These are phyloP conservation scores for Bombus vancouverensis DNA, from an alignment of 1,140 invertebrate species.

Conservation along the genomic window DNA sequence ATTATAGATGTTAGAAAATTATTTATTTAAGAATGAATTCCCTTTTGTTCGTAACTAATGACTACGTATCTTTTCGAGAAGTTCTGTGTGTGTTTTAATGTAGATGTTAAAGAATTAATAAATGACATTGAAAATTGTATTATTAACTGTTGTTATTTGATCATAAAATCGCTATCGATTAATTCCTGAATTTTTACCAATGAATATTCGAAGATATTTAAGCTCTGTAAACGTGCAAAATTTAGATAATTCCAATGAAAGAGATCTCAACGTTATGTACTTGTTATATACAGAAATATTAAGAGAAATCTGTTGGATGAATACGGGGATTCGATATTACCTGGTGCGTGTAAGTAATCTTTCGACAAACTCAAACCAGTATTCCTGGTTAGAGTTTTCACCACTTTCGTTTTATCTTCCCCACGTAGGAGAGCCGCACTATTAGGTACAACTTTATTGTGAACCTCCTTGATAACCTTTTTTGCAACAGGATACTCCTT, in stretches of 20 bases:
- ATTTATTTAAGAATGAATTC: neutral
- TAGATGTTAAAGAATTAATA: neutral
- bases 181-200: neutral
- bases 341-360: constrained; percentile 18
- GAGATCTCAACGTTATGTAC: neutral
- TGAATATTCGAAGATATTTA: neutral
- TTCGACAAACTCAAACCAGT: constrained; percentile 27
- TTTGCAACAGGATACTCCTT: neutral
- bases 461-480: constrained; percentile 33
- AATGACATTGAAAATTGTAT: neutral
- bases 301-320: neutral
- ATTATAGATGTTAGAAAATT: neutral
- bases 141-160: neutral
- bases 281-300: too few relatives aligned
- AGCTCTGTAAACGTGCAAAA: neutral
- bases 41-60: neutral
- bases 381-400: constrained; percentile 4
- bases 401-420: neutral
- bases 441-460: constrained; percentile 36
- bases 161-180: neutral
- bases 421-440: neutral
- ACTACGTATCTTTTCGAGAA: neutral
- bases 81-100: too few relatives aligned
- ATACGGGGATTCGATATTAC: constrained; percentile 14
- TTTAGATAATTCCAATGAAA: neutral